phyloP scores from a whole-genome alignment of 2,888 invertebrate species.

The Microctonus brassicae region DNA sequence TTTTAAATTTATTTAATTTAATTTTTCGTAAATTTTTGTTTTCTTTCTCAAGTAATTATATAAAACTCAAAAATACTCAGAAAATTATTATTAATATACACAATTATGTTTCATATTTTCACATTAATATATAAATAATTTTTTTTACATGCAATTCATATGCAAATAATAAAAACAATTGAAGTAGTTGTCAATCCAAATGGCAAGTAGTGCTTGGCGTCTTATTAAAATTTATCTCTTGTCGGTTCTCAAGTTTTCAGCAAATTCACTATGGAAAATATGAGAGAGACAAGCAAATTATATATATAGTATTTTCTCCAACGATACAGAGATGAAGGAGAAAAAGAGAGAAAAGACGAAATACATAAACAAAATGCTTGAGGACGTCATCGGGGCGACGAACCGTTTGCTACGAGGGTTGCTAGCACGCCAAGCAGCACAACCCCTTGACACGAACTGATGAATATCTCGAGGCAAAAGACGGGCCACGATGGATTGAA shows the following conservation, averaged over 20 bases:
- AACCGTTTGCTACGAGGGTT: conserved; percentile 34
- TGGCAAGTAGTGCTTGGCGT: conserved; percentile 5
- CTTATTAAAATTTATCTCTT: conserved; percentile 34
- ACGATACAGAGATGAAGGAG: conserved; percentile 5
- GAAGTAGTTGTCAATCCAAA: conserved; percentile 1
- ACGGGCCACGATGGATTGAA: not conserved
- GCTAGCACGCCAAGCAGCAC: conserved; percentile 38
- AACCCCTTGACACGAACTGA: conserved; percentile 56
- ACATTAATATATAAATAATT: not conserved
- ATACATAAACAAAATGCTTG: conserved; percentile 17
- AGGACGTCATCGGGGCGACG: conserved; percentile 29
- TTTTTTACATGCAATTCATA: not conserved
- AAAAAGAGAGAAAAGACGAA: not conserved
- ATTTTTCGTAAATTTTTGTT: too few relatives aligned
- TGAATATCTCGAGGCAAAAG: conserved; percentile 49
- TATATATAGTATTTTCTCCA: conserved; percentile 5
- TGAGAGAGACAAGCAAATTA: not conserved
- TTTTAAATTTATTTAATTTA: too few relatives aligned
- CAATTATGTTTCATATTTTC: not conserved
- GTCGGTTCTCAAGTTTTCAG: conserved; percentile 21
- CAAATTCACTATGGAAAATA: conserved; percentile 14
- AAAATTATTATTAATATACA: not conserved
- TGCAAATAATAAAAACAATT: not conserved
- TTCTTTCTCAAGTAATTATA: too few relatives aligned
- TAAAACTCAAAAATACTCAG: too few relatives aligned